Base-by-base conservation (phyloP, 2,797 vertebrate genomes). In the Anniella stebbinsi region DNA sequence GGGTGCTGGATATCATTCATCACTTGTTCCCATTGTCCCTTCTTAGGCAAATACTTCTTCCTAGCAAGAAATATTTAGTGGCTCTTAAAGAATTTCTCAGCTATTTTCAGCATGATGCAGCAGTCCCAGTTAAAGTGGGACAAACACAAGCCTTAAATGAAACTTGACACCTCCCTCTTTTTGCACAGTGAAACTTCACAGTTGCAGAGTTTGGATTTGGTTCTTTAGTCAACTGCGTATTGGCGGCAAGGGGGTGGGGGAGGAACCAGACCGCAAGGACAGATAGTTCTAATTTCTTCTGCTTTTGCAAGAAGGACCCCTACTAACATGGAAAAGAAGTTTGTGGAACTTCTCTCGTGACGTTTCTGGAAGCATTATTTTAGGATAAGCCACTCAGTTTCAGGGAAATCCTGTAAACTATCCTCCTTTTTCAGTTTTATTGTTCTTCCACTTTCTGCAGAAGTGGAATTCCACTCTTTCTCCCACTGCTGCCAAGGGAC, bases 71-170 rank as follows among this genome's bases (percentile, higher is more conserved):
- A 76, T 77, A 15, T 45, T 48, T 92, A 91, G 87, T 69, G 89
- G 48, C 72, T 94, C 91, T 89, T 92, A 94, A 93, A 69, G 77
- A 2, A 66, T 84, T 89, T 48, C 76, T 88, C 90, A 89, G 86
- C 81, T 94, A 89, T 76, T 94, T 93, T 92, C 89, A 89, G 93
- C 93, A 76, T 7, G 57, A n/a, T 51, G 30, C 28, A 17, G 60
- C 28, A 81, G 77, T 88, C 75, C 33, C 88, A 38, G 21, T 89
- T 94, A n/a, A 36, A 90, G 66, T 84, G 88, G 69, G 92, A 91
- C 91, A 89, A 92, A 94, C 48, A 84, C 0, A n/a, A 81, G 60
- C 15, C 63, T 92, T 91, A 92, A 94, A 91, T 60, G 60, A 95
- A 95, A 92, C 85, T 88, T 75, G 73, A 92, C 89, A 45, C 81